Conservation (phyloP, 2,797 vertebrate species). For the Catamblyrhynchus diadema region DNA sequence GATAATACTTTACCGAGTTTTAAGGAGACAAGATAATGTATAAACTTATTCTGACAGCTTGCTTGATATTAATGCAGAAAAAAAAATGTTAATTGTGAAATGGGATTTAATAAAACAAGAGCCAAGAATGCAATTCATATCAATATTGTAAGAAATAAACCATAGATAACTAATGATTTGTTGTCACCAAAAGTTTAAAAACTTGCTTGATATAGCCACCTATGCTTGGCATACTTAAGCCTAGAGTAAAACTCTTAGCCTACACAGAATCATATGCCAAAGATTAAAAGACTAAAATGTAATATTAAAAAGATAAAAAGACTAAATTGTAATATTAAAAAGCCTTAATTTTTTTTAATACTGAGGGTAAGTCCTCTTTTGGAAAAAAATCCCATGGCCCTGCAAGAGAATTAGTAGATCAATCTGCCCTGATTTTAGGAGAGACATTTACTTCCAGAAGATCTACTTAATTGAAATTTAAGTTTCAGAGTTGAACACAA, state of each 20-base stretch:
- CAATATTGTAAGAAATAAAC: not conserved
- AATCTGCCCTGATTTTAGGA: not conserved
- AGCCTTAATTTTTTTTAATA: not conserved
- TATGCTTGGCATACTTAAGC: not conserved
- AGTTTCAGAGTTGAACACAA: not conserved
- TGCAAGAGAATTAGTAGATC: not conserved
- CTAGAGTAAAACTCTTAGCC: not conserved
- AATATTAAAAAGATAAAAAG: not conserved
- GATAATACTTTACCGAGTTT: not conserved
- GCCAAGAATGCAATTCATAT: not conserved
- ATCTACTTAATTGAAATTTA: not conserved
- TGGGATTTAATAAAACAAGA: not conserved
- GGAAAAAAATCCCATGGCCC: not conserved
- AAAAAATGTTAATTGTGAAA: not conserved
- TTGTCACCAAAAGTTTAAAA: not conserved
- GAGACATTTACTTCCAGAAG: not conserved
- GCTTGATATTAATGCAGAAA: not conserved
- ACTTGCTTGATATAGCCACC: not conserved
- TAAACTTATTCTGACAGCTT: not conserved
- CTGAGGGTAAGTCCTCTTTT: not conserved
- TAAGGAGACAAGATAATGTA: not conserved
- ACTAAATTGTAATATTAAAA: not conserved
- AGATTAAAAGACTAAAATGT: not conserved
- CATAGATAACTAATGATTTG: not conserved
- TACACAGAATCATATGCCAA: not conserved